Evolutionary conservation across 2,888 invertebrate species (phyloP).

Genomic region (Rhamnusium bicolor): DNA sequence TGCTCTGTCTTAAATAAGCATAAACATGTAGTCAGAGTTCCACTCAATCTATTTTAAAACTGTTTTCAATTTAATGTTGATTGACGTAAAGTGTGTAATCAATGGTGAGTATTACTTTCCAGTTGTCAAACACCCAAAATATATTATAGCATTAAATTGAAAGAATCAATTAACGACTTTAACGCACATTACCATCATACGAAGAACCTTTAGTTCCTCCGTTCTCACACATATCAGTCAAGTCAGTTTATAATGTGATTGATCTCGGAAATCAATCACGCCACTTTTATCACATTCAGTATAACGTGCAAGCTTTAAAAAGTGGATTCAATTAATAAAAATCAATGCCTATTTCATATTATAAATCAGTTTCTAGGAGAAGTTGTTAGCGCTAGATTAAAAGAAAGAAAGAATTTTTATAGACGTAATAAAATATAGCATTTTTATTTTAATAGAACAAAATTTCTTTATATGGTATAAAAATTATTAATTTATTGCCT

Average conservation of each 20-base stretch:
- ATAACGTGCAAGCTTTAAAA: slow-evolving; percentile 41
- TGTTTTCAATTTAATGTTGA: not conserved
- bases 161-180: not conserved
- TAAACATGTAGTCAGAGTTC: not conserved
- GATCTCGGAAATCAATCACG: slow-evolving; percentile 42
- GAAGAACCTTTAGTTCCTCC: not conserved
- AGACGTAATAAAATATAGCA: slow-evolving; percentile 42
- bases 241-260: slow-evolving; percentile 33
- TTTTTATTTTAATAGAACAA: slow-evolving; percentile 29
- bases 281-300: slow-evolving; percentile 37
- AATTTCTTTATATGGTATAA: not conserved
- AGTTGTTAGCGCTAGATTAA: slow-evolving; percentile 34
- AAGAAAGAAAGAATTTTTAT: slow-evolving; percentile 48
- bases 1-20: not conserved
- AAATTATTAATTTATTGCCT: not conserved
- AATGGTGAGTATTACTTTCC: not conserved
- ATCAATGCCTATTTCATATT: slow-evolving; percentile 42
- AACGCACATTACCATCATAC: not conserved
- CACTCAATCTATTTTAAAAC: not conserved
- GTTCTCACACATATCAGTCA: slow-evolving; percentile 44
- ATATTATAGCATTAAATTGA: not conserved
- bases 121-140: not conserved
- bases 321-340: slow-evolving; percentile 50
- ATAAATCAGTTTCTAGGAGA: slow-evolving; percentile 49
- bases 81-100: not conserved